Evolutionary conservation across 2,113 vertebrate species (phyloP).

Genomic region (Myiopsitta monachus): DNA sequence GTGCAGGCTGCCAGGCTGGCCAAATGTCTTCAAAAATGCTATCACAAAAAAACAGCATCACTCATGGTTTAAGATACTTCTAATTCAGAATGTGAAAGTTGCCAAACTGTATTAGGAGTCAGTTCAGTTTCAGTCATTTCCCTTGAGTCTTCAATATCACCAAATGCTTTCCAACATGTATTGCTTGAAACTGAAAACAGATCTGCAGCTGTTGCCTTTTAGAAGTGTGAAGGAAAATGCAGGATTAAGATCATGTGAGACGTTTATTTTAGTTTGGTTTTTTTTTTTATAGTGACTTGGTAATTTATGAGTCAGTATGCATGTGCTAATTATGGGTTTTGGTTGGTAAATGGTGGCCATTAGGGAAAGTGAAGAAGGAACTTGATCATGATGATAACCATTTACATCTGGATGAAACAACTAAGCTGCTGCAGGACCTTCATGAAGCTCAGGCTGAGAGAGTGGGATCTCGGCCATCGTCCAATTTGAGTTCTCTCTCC

Average conservation of each 20-base stretch:
- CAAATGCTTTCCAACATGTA: neutral
- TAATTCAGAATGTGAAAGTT: neutral
- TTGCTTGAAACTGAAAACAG: neutral
- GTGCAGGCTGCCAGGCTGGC: neutral
- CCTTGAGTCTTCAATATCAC: neutral
- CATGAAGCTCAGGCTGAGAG: conserved; percentile 91
- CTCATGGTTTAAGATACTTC: neutral
- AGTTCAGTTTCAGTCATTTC: neutral
- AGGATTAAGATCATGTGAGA: neutral
- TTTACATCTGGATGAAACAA: conserved; percentile 88
- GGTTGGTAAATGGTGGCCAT: neutral
- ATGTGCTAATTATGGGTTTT: neutral
- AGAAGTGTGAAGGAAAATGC: neutral
- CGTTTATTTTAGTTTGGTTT: neutral
- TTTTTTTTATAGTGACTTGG: neutral
- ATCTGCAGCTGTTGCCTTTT: neutral
- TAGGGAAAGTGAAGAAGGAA: conserved; percentile 95
- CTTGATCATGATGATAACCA: conserved; percentile 88
- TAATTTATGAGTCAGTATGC: neutral
- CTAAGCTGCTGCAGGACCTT: conserved; percentile 93
- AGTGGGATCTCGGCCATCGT: conserved; percentile 91
- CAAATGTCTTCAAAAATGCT: neutral
- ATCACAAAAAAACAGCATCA: neutral
- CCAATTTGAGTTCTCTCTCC: conserved; percentile 94
- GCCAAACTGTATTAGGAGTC: neutral